Evolutionary conservation across 1,140 invertebrate genomes (phyloP), one percentile per base, ranked within the genome.

Genomic region (Xylocopa sonorina): DNA sequence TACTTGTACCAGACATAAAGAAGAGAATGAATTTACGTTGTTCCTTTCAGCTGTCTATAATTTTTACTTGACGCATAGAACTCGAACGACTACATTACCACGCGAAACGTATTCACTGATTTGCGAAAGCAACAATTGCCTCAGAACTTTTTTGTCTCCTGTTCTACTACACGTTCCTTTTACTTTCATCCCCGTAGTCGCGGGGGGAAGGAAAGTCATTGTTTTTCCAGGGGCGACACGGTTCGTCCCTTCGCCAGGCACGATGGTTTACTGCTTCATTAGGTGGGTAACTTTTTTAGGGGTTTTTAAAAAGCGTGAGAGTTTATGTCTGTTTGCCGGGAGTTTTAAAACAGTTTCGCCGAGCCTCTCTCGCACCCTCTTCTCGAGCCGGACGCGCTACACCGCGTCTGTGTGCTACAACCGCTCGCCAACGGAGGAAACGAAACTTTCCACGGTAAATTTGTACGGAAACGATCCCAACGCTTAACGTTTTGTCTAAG

Each of bases 301-400:
- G 78, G 71, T 87, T 89, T 90, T 89, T 89, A 89, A 90, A 88
- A 87, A 88, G 86, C 81, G 68, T 66, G 77, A 85, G 80, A 86
- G 84, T 90, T 89, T 89, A 88, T 81, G 85, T 81, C 69, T 75
- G 83, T 81, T 89, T 83, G 82, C 82, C 72, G 78, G 57, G 88
- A 90, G 84, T 90, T 91, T 90, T 90, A 89, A 89, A 90, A 90
- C 87, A 88, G 84, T 88, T 89, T 86, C 78, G 46, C 76, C 50
- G 18, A 41, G 21, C 75, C 50, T n/a, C 58, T 51, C 32, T 71
- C 34, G 67, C 53, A 75, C 68, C 58, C 76, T 67, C 71, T 75
- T 53, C 60, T 60, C 63, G 66, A 74, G 72, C 83, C 63, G 74
- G 69, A n/a, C n/a, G n/a, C n/a, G 67, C 24, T 68, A 48, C 83